Evolutionary conservation across 2,113 vertebrate species (phyloP).

Genomic region (Atrichornis clamosus): DNA sequence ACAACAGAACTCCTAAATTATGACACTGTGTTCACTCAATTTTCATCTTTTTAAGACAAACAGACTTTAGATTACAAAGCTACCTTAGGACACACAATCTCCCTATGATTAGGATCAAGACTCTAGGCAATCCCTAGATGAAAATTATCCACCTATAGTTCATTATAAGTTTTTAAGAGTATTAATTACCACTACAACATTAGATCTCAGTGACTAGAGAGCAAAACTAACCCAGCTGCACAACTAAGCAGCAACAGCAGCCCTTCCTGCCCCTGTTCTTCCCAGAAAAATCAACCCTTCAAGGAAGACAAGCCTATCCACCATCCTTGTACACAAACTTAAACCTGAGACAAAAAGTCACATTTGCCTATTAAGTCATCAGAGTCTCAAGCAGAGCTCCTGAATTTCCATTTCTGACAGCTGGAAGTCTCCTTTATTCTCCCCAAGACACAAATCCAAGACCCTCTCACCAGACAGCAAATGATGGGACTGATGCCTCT

Average conservation of each 20-base stretch:
- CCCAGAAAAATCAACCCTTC: background rate
- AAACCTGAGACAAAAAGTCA: background rate
- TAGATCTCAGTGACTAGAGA: background rate
- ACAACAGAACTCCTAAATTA: background rate
- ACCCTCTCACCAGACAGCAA: background rate
- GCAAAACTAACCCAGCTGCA: background rate
- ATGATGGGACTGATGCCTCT: background rate
- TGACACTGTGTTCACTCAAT: background rate
- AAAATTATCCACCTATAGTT: background rate
- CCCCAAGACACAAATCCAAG: accelerated
- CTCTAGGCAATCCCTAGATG: too few species aligned
- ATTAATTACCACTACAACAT: background rate
- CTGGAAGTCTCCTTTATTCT: background rate
- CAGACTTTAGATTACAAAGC: background rate
- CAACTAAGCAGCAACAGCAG: background rate
- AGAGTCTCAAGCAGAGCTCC: background rate
- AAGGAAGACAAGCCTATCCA: background rate
- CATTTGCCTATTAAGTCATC: background rate
- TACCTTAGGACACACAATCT: background rate
- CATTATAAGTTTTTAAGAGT: background rate
- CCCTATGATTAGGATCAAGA: background rate
- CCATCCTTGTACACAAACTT: background rate
- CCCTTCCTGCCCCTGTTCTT: background rate
- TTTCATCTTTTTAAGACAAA: background rate
- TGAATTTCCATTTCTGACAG: background rate